Conservation (phyloP, 2,797 vertebrate species). For the Cyclura pinguis region DNA sequence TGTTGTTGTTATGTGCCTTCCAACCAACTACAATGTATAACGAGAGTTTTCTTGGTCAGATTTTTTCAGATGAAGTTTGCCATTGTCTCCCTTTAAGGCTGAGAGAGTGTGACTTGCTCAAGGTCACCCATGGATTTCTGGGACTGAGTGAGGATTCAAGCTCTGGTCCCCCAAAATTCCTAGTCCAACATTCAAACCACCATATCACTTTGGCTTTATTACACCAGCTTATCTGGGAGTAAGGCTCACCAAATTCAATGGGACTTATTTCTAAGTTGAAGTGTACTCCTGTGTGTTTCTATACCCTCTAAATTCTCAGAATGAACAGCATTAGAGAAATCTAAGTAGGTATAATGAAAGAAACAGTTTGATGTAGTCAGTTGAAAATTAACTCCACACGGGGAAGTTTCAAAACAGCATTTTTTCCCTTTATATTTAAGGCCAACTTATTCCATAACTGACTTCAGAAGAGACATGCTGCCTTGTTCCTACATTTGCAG, state of each 20-base stretch:
- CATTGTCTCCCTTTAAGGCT: neutral
- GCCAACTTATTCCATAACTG: neutral
- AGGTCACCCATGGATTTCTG: no score
- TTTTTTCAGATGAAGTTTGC: neutral
- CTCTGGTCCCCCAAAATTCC: no score
- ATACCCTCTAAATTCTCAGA: neutral
- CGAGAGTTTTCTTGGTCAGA: neutral
- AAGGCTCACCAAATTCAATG: neutral
- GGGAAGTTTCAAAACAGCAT: neutral
- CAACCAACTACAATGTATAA: neutral
- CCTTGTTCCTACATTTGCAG: constrained; percentile 40
- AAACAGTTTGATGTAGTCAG: neutral
- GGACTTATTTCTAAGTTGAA: neutral
- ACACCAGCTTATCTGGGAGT: neutral
- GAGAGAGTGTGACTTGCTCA: no score
- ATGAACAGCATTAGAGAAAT: neutral
- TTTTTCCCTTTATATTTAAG: neutral
- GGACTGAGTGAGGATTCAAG: no score
- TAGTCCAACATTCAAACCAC: no score
- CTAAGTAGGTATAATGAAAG: neutral
- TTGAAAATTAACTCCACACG: constrained; percentile 19
- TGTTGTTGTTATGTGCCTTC: neutral
- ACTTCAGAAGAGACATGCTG: constrained; percentile 1
- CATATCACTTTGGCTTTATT: neutral
- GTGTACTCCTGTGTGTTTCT: neutral